These are phyloP conservation scores for Orgyia antiqua DNA, from an alignment of 2,888 invertebrate genomes.

Conservation along the genomic window DNA sequence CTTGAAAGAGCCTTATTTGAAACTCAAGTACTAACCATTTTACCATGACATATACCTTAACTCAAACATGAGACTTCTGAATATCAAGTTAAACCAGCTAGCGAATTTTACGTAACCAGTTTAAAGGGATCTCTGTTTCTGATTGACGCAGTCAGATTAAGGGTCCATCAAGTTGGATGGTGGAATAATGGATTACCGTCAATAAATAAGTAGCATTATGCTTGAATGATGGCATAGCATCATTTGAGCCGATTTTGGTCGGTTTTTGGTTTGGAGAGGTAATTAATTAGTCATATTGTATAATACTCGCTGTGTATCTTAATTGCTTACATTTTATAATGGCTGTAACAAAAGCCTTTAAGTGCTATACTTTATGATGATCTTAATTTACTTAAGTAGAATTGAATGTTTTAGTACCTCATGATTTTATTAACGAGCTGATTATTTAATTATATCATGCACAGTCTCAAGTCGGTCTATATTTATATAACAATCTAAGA, in stretches of 20 bases:
- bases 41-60: slow-evolving; percentile 23
- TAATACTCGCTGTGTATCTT: slow-evolving; percentile 26
- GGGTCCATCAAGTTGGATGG: slow-evolving; percentile 28
- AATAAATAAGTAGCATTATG: slow-evolving; percentile 62
- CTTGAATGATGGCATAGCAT: slow-evolving; percentile 45
- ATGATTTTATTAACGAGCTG: not conserved
- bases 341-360: slow-evolving; percentile 11
- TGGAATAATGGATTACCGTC: slow-evolving; percentile 56
- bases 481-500: too few species aligned
- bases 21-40: slow-evolving; percentile 40
- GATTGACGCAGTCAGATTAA: slow-evolving; percentile 5
- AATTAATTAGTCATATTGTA: slow-evolving; percentile 48
- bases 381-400: too few species aligned
- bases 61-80: slow-evolving; percentile 19
- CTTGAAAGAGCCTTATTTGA: slow-evolving; percentile 61
- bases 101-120: slow-evolving; percentile 24
- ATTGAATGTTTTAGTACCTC: too few species aligned
- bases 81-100: slow-evolving; percentile 33
- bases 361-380: too few species aligned
- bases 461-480: too few species aligned
- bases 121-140: slow-evolving; percentile 21
- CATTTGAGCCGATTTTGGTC: slow-evolving; percentile 58
- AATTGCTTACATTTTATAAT: slow-evolving; percentile 27
- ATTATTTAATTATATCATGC: not conserved
- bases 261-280: slow-evolving; percentile 44